Evolutionary conservation across 2,113 vertebrate genomes (phyloP), one percentile per base, ranked within the genome.

Genomic region (Perca schrenkii): DNA sequence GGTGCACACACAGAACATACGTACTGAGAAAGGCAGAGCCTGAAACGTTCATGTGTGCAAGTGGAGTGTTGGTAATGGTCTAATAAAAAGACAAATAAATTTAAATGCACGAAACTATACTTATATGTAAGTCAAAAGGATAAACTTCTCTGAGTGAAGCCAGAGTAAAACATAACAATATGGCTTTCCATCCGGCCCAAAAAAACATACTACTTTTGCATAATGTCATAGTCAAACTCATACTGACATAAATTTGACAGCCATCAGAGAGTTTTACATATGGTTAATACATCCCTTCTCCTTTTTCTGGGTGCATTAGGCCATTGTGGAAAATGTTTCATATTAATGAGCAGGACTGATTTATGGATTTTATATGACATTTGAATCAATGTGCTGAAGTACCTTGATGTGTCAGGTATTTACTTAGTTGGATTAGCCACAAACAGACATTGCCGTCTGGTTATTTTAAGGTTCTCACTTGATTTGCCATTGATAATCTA

Each of bases 121-220:
- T 1, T 56, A 54, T 0, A 22, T 22, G 19, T 22, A 14, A 80
- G 14, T 31, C 16, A 43, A 19, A 22, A 25, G 28, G 50, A 22
- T 64, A 22, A 22, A 25, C 0, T 8, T 34, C n/a, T 54, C 16
- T 60, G 16, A 66, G 11, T 22, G 5, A 34, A 34, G 5, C 4
- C 34, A 34, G 34, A 34, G 34, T 34, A 34, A 34, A 34, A 11
- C 16, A 2, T 17, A 34, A 61, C 34, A 69, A 50, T 43, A 68
- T 46, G 63, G n/a, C n/a, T 82, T 40, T 25, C 5, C 11, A 46
- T 73, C 21, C 28, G 15, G 6, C 17, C 19, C 10, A 21, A 34
- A 14, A 52, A 70, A 25, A n/a, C 53, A 50, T 0, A 77, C 21
- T 50, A 77, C 16, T 56, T 83, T 81, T 84, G 75, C 74, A 87